Percentiles rank a stretch among this genome's conserved stretches.
Evolutionary conservation across 2,113 vertebrate species (phyloP).

Genomic region (Scalopus aquaticus): DNA sequence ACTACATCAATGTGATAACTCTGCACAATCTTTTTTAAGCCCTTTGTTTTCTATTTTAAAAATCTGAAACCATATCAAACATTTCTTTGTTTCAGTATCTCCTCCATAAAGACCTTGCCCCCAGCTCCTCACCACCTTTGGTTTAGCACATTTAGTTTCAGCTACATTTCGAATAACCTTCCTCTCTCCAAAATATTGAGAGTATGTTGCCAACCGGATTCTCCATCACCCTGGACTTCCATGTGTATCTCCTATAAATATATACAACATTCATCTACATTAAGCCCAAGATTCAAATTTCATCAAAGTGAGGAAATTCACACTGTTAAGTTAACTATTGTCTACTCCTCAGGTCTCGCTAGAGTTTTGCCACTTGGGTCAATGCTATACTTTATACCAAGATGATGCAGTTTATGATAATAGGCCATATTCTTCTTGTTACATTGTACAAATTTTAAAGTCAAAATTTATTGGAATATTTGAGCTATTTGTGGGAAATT

Average conservation of each 20-base stretch:
- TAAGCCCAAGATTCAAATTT: not conserved
- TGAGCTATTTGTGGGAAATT: not conserved
- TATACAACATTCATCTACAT: not conserved
- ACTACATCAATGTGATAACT: not conserved
- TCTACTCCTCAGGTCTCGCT: not conserved
- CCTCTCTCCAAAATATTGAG: not conserved
- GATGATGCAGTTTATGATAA: not conserved
- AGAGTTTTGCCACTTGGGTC: not conserved
- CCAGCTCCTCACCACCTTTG: no score
- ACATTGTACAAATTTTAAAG: not conserved
- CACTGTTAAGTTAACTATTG: not conserved
- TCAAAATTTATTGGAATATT: slow-evolving; percentile 18
- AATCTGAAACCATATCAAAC: not conserved
- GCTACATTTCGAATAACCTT: not conserved
- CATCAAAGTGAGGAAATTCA: not conserved
- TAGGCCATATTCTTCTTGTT: not conserved
- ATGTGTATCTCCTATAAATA: not conserved
- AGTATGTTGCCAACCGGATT: not conserved
- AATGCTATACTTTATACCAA: not conserved
- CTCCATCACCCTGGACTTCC: not conserved
- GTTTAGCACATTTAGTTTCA: not conserved
- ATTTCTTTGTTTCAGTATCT: no score
- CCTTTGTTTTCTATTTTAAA: not conserved
- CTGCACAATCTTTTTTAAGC: not conserved
- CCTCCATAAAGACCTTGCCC: not conserved